Evolutionary conservation across 2,888 invertebrate genomes (phyloP), one percentile per base, ranked within the genome.

Genomic region (Mesochorus sp.): DNA sequence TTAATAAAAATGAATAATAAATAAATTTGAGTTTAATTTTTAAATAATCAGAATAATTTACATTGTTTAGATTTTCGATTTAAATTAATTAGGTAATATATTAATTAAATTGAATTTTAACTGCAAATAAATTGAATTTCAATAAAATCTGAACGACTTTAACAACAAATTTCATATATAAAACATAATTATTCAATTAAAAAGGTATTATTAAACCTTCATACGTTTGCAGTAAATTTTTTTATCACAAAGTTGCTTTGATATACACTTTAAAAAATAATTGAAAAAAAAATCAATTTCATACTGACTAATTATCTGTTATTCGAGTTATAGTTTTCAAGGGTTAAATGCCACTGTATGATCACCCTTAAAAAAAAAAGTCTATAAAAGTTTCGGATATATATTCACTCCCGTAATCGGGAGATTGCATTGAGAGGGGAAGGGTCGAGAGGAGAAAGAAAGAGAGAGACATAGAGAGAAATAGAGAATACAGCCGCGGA

Each of bases 281-380:
- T 4, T 26, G 28, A 53, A 28, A n/a, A 28, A 66, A 66, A 66
- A 66, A 66, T 66, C 17, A 53, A 53, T 66, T 66, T 17, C 0
- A 3, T 0, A 17, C 6, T 28, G 28, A 51, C 37, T 4, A 10
- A 19, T 21, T 51, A 34, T 8, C 39, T 26, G 39, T 51, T 19
- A 26, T 51, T 26, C 17, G 53, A 66, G 39, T 39, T 53, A 53
- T 26, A n/a, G 19, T 17, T 26, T 26, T 17, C 24, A 14, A 51
- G 26, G 51, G 24, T 51, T 39, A 26, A 39, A 39, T 39, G 17
- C 26, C 66, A 39, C 26, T 53, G 26, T 51, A 51, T 49, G 51
- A 66, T 67, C 55, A 44, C 31, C 44, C 55, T 31, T 67, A 44
- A 55, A 67, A 66, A 66, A 44, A 42, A 31, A n/a, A 55, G 44